A percentile compares a stretch with the other conserved stretches of the same genome.
Conservation (phyloP, 2,797 vertebrate genomes). For the Neoniphon sammara region DNA sequence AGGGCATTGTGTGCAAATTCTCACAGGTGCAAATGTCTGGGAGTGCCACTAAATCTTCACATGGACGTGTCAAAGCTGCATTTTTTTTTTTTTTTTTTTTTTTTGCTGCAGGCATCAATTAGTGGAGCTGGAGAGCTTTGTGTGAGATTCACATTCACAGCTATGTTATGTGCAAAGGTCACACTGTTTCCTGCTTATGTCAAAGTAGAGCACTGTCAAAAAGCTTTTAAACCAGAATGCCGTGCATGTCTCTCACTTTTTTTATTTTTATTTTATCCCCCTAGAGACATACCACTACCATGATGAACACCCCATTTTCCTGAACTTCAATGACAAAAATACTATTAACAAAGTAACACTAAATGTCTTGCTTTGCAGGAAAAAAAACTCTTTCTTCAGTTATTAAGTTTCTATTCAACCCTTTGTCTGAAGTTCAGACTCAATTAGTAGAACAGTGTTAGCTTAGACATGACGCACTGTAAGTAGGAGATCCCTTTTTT, state of each 20-base stretch:
- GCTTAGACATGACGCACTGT: constrained; percentile 34
- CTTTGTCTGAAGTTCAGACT: constrained; percentile 53
- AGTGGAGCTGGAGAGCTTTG: constrained; percentile 55
- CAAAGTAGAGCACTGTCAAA: constrained; percentile 49
- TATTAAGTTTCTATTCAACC: constrained; percentile 45
- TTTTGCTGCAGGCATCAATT: constrained; percentile 72
- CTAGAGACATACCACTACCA: background rate
- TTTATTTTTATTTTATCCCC: constrained; percentile 18
- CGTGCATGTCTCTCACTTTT: constrained; percentile 12
- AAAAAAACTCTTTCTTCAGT: constrained; percentile 47
- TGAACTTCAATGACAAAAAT: constrained; percentile 25
- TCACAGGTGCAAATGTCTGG: constrained; percentile 52
- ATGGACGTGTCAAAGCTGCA: constrained; percentile 59
- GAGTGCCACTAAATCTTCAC: constrained; percentile 49
- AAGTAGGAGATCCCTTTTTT: constrained; percentile 39
- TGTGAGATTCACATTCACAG: constrained; percentile 63
- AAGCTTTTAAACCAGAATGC: constrained; percentile 43
- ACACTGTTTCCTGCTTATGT: constrained; percentile 48
- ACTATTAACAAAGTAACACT: constrained; percentile 2
- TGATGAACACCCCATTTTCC: constrained; percentile 8
- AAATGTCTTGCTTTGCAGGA: constrained; percentile 12
- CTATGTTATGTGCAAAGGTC: constrained; percentile 58
- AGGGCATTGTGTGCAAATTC: constrained; percentile 59
- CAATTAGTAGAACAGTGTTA: constrained; percentile 38
- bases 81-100: constrained; percentile 41